Evolutionary conservation across 2,113 vertebrate genomes (phyloP), one percentile per base, ranked within the genome.

Genomic region (Colossoma macropomum): DNA sequence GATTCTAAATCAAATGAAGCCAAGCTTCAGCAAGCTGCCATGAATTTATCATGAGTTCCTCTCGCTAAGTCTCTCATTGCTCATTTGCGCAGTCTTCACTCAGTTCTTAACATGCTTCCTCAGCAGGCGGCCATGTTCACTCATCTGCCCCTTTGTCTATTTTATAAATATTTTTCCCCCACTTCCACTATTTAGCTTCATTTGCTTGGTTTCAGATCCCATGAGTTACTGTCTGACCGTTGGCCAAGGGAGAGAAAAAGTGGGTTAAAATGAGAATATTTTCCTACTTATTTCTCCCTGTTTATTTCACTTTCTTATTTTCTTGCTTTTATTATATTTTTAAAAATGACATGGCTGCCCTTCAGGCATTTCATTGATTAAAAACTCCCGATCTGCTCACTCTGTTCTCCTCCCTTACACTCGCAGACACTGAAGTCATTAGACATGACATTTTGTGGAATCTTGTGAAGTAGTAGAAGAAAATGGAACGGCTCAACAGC

Each of bases 41-140:
- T 83, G 85, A 77, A 83, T 84, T 68, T 80, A 60, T 80, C 71
- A 84, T 77, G 66, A 74, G n/a, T 74, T 83, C 17, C 45, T 63
- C 30, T 27, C 41, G 68, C 70, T 80, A 68, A 75, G 65, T 73
- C 77, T 84, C 75, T 72, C 66, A 23, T 56, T 77, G 48, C 11
- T 80, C 32, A 80, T 79, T 70, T 63, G 50, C 68, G 13, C 34
- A 41, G n/a, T 71, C 73, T 66, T 77, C 32, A 41, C 76, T 80
- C 77, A 69, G 50, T 52, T 32, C 4, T 25, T 77, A 45, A 59
- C 62, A 74, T 73, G 48, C 72, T 84, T 84, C 73, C 69, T 75
- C 80, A 21, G 48, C 38, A 75, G 80, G 70, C 45, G 50, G 69
- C 9, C 62, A 69, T 74, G 75, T 38, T 75, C 63, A 15, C 34